These are phyloP conservation scores for Harpagoxenus sublaevis DNA, from an alignment of 2,888 invertebrate species.

Conservation along the genomic window DNA sequence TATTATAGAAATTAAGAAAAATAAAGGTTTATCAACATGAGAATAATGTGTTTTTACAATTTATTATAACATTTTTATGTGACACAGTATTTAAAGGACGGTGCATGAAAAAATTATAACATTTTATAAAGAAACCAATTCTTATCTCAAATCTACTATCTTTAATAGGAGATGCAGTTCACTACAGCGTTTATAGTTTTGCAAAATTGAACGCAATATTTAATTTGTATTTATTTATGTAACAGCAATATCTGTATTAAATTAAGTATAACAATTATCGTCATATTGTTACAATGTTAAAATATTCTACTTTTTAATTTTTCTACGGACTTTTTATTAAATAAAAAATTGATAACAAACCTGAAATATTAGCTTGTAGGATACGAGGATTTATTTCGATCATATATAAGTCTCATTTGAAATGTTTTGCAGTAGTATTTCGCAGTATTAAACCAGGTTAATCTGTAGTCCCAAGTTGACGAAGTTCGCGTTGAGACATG, in stretches of 20 bases:
- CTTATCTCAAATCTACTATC: background rate
- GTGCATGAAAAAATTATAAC: background rate
- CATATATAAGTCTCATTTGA: background rate
- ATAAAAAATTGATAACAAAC: background rate
- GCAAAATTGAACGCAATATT: background rate
- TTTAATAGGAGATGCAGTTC: background rate
- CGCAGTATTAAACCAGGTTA: background rate
- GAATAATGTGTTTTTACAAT: background rate
- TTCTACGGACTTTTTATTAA: background rate
- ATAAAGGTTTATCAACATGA: background rate
- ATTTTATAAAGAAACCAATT: background rate
- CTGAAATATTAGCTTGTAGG: background rate
- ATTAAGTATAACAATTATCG: background rate
- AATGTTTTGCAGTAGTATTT: background rate
- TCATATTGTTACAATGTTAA: slow-evolving; percentile 4
- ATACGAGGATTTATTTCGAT: background rate
- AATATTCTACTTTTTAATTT: background rate
- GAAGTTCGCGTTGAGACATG: background rate
- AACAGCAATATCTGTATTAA: background rate
- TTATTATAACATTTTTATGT: background rate
- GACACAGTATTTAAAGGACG: background rate
- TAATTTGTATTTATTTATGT: background rate
- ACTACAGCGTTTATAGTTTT: background rate
- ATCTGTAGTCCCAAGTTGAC: background rate
- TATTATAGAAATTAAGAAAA: background rate